phyloP scores from a whole-genome alignment of 2,113 vertebrate species.

The Tretioscincus oriximinensis region DNA sequence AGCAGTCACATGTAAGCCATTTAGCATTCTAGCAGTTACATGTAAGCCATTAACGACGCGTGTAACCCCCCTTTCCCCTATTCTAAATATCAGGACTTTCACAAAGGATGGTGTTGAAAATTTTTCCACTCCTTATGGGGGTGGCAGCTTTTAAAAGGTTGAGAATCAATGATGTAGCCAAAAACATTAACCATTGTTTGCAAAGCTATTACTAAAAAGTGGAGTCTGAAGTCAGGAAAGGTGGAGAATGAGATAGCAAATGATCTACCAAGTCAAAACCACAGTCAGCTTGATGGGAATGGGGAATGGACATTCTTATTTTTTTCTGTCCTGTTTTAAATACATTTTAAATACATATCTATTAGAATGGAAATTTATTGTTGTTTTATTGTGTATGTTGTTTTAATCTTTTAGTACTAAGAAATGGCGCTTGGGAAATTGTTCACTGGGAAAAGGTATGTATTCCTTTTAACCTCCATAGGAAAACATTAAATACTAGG shows the following conservation, averaged over 20 bases:
- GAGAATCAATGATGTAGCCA: no score
- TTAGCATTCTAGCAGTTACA: no score
- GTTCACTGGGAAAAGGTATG: conserved; percentile 99
- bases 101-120: no score
- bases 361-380: no score
- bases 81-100: no score
- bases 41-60: no score
- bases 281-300: background rate
- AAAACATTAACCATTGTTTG: background rate
- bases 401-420: conserved; percentile 78
- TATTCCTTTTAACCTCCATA: conserved; percentile 32
- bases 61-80: no score
- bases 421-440: conserved; percentile 98
- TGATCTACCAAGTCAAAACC: background rate
- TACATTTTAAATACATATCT: no score
- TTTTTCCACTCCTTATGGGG: no score
- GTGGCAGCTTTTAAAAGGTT: no score
- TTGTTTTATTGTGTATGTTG: background rate
- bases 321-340: background rate
- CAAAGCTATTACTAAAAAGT: background rate
- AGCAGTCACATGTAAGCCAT: no score
- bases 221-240: background rate
- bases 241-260: background rate
- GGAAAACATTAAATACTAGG: background rate
- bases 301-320: background rate